Percentiles rank a stretch among this genome's conserved stretches.
These are phyloP conservation scores for Emydoidea blandingii DNA, from an alignment of 2,797 vertebrate genomes.

Conservation along the genomic window DNA sequence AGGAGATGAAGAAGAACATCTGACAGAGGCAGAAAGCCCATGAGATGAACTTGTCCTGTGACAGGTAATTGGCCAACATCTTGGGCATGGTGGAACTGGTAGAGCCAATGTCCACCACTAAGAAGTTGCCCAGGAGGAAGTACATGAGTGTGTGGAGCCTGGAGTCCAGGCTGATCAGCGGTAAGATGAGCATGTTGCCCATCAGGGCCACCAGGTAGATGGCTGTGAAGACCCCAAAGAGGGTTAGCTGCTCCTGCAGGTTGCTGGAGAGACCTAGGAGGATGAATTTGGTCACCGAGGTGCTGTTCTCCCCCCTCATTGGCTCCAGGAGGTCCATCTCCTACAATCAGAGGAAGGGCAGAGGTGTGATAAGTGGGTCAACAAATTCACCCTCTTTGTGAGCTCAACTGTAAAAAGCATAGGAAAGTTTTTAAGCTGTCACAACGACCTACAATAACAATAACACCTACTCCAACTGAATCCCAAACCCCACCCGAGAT, in stretches of 20 bases:
- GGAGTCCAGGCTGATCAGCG: background rate
- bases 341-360: no score
- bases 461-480: no score
- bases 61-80: constrained; percentile 52
- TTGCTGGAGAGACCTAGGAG: constrained; percentile 49
- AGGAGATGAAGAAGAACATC: constrained; percentile 60
- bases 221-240: constrained; percentile 42
- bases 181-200: constrained; percentile 34
- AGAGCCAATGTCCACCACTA: constrained; percentile 33
- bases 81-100: constrained; percentile 50
- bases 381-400: no score
- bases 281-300: constrained; percentile 33
- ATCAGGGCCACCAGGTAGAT: constrained; percentile 1
- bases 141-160: background rate
- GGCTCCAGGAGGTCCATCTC: background rate
- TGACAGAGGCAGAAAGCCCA: constrained; percentile 51
- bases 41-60: constrained; percentile 59
- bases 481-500: no score
- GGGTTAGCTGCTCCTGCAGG: background rate
- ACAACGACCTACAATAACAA: no score
- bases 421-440: no score
- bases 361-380: no score
- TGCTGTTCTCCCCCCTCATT: constrained; percentile 22
- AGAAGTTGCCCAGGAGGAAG: background rate
- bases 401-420: no score